Base-by-base conservation (phyloP, 2,888 invertebrate genomes). In the Seira ritae region DNA sequence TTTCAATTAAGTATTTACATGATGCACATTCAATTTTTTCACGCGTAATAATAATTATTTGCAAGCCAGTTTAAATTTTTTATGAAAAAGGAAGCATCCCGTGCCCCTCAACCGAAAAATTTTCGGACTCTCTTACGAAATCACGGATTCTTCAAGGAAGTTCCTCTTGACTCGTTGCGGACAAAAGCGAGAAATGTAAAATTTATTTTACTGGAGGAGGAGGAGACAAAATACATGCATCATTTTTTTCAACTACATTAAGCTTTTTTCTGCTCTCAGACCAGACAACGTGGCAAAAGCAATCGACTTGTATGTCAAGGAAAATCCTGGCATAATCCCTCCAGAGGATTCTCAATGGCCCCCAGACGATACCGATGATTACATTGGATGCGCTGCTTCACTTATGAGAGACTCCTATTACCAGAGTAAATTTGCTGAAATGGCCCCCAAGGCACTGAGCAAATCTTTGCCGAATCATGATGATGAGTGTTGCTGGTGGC, bases 341-440 rank as follows among this genome's bases (percentile, higher is more conserved):
- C 23, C 66, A 31, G 70, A 75, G 3, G 71, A 81, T 60, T 10
- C 65, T 17, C 4, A n/a, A 1, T 81, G 81, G 81, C 75, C 75
- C 24, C 75, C 75, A 4, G 75, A 81, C 50, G 75, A 75, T 8
- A 65, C 17, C 19, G 81, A 81, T 62, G 72, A 79, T 22, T 79
- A 65, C 60, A 31, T 50, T 19, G 79, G 79, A 15, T 79, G 79
- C 37, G 67, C 79, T n/a, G 17, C 62, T 10, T 15, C 55, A 12
- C 67, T 79, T 8, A 31, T 31, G 31, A 66, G 71, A 15, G 65
- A 79, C 22, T 60, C 37, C 2, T 31, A 31, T 31, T 31, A 31
- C 8, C 31, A 31, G 31, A 31, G 31, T 31, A 31, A 31, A 31
- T 31, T 31, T 31, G 31, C 2, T 31, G 31, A 8, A 31, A 31